These are phyloP conservation scores for Oxyura jamaicensis DNA, from an alignment of 2,113 vertebrate genomes.

Conservation along the genomic window DNA sequence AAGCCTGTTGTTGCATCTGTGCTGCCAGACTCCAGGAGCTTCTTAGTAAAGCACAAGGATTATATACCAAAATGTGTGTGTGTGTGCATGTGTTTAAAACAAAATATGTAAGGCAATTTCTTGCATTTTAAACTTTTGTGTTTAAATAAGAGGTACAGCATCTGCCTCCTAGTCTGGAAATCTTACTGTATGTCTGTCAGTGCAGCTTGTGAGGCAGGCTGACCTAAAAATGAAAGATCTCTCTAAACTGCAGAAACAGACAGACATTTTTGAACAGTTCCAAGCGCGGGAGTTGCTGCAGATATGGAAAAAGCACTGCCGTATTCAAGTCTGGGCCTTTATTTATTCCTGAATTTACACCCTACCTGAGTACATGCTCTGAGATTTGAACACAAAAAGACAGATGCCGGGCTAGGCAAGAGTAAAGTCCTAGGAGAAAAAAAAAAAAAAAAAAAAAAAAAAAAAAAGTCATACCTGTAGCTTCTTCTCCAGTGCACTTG, in stretches of 20 bases:
- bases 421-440: not conserved
- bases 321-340: not conserved
- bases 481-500: not conserved
- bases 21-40: constrained; percentile 19
- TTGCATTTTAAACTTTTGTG: constrained; percentile 32
- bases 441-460: not conserved
- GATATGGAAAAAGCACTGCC: not conserved
- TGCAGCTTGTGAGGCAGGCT: not conserved
- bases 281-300: constrained; percentile 30
- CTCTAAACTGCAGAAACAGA: constrained; percentile 9
- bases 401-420: not conserved
- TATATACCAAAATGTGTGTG: not conserved
- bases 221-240: constrained; percentile 40
- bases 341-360: not conserved
- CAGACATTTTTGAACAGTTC: constrained; percentile 52
- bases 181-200: not conserved
- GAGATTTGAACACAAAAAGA: not conserved
- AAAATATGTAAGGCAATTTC: not conserved
- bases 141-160: not conserved
- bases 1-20: constrained; percentile 17
- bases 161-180: not conserved
- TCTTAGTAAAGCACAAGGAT: not conserved
- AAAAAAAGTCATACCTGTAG: not conserved
- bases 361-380: not conserved
- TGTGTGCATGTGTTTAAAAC: not conserved